Conservation (phyloP, 2,888 invertebrate genomes). For the Trimorus sp. region DNA sequence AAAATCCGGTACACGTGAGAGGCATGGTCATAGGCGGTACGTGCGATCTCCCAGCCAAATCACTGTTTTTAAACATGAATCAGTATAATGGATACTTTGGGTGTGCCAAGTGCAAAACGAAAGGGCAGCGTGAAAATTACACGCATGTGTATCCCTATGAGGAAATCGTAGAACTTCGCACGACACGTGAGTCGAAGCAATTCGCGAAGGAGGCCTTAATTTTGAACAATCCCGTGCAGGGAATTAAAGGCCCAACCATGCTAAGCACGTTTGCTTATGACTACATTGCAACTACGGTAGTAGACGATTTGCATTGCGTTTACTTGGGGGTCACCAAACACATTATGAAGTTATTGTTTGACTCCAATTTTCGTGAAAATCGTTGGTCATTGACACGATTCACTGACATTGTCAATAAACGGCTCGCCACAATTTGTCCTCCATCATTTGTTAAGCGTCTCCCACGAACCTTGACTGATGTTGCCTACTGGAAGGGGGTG, state of each 20-base stretch:
- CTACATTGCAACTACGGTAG: constrained; percentile 49
- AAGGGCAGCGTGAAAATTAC: not conserved
- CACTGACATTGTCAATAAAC: not conserved
- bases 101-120: constrained; percentile 30
- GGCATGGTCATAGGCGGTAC: constrained; percentile 32
- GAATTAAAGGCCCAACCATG: constrained; percentile 60
- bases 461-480: not conserved
- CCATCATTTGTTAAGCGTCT: constrained; percentile 14
- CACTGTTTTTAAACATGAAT: constrained; percentile 35
- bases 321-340: constrained; percentile 59
- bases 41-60: constrained; percentile 50
- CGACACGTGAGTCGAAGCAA: constrained; percentile 17
- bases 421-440: not conserved
- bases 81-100: constrained; percentile 34
- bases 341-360: constrained; percentile 53
- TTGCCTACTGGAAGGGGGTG: constrained; percentile 2
- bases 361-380: not conserved
- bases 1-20: not conserved
- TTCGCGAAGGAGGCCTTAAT: constrained; percentile 13
- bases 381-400: not conserved
- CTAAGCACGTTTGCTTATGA: constrained; percentile 42
- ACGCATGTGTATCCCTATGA: constrained; percentile 23
- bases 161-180: constrained; percentile 20
- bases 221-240: not conserved
- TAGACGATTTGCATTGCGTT: constrained; percentile 65